Conservation (phyloP, 2,888 invertebrate species). For the Melikaiella ostensackeni region DNA sequence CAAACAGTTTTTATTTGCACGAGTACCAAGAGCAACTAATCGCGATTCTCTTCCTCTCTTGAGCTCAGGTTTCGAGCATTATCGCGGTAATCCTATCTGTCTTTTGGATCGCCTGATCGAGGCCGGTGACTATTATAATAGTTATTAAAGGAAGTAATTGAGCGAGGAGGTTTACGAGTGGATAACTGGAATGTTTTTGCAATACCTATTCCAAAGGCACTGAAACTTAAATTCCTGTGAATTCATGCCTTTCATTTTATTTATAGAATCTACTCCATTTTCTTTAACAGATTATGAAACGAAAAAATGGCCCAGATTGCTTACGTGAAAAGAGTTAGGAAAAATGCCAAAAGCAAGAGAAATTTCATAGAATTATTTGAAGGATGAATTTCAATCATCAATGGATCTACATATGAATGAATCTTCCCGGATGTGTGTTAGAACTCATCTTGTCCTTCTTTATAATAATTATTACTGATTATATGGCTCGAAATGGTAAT, state of each 20-base stretch:
- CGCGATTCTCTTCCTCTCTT: slow-evolving; percentile 32
- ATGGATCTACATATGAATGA: not conserved
- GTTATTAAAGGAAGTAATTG: slow-evolving; percentile 39
- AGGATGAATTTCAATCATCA: not conserved
- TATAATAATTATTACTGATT: slow-evolving; percentile 31
- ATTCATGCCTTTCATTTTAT: slow-evolving; percentile 32
- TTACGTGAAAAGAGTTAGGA: not conserved
- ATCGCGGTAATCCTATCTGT: slow-evolving; percentile 37
- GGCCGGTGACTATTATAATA: slow-evolving; percentile 37
- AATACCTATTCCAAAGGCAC: slow-evolving; percentile 9
- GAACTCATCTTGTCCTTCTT: slow-evolving; percentile 8
- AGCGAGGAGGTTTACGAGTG: slow-evolving; percentile 35
- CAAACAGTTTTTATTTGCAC: slow-evolving; percentile 16
- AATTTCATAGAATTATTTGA: not conserved
- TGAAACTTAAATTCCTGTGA: slow-evolving; percentile 21
- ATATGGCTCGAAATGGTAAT: slow-evolving; percentile 12
- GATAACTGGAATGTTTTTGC: slow-evolving; percentile 30
- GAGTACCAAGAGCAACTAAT: slow-evolving; percentile 18
- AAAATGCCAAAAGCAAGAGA: not conserved
- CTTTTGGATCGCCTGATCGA: slow-evolving; percentile 37
- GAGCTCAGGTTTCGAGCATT: slow-evolving; percentile 27
- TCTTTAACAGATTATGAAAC: not conserved
- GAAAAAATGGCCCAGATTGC: not conserved
- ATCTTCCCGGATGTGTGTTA: slow-evolving; percentile 21
- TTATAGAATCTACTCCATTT: slow-evolving; percentile 13